These are phyloP conservation scores for Lemur catta DNA, from an alignment of 2,797 vertebrate species.

Conservation along the genomic window DNA sequence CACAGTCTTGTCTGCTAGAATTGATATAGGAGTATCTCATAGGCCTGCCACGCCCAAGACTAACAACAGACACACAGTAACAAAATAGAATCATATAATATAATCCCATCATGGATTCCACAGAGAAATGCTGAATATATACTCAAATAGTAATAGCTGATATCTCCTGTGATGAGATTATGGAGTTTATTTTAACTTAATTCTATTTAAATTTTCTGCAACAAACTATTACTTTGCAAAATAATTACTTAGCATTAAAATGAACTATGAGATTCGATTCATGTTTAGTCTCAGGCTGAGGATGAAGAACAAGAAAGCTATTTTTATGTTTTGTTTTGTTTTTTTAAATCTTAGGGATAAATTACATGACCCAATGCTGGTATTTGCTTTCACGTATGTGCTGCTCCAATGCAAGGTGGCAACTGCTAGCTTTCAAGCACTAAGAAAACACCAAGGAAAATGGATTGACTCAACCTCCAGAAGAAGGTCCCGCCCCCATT, in stretches of 20 bases:
- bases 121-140: background rate
- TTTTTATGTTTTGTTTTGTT: background rate
- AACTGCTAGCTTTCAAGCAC: background rate
- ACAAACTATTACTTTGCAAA: background rate
- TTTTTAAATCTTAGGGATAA: background rate
- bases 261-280: background rate
- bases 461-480: rapidly evolving
- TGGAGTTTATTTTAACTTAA: background rate
- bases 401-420: background rate
- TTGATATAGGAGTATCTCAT: background rate
- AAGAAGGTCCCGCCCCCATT: background rate
- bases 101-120: background rate
- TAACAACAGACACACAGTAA: background rate
- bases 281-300: background rate
- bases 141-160: background rate
- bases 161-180: background rate
- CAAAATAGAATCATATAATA: rapidly evolving
- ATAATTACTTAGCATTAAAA: background rate
- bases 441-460: background rate
- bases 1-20: rapidly evolving
- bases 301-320: background rate
- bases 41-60: background rate
- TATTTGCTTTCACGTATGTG: background rate
- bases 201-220: background rate
- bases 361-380: background rate